phyloP scores from a whole-genome alignment of 2,113 vertebrate species.

The Alces alces region DNA sequence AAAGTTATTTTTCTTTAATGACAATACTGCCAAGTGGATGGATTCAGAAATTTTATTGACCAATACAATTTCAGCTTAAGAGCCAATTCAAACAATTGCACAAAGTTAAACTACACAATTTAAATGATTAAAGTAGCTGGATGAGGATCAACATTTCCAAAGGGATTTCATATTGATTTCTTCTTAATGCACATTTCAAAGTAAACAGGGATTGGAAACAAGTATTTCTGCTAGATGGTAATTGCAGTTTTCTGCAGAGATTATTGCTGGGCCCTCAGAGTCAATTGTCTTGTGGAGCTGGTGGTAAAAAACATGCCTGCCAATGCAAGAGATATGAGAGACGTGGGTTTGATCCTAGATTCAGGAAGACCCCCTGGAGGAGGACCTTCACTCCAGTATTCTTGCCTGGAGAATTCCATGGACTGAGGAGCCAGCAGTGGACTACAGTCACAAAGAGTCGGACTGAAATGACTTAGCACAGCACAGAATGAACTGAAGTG shows the following conservation, averaged over 20 bases:
- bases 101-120: neutral
- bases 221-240: neutral
- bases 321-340: neutral
- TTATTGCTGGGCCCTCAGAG: neutral
- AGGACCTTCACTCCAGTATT: neutral
- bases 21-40: neutral
- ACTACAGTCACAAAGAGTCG: neutral
- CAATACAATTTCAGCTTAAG: neutral
- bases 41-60: neutral
- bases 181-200: neutral
- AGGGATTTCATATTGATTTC: neutral
- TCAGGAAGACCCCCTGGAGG: neutral
- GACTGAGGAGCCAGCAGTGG: neutral
- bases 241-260: neutral
- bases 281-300: neutral
- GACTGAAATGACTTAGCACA: neutral
- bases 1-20: conserved; percentile 1
- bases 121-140: neutral
- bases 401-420: neutral
- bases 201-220: neutral
- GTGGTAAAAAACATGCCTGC: neutral
- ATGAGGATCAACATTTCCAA: neutral
- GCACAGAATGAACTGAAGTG: neutral
- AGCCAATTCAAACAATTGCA: neutral
- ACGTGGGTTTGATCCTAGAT: neutral